Percentiles rank a stretch among this genome's conserved stretches.
These are phyloP conservation scores for Ondatra zibethicus DNA, from an alignment of 2,113 vertebrate species.

Conservation along the genomic window DNA sequence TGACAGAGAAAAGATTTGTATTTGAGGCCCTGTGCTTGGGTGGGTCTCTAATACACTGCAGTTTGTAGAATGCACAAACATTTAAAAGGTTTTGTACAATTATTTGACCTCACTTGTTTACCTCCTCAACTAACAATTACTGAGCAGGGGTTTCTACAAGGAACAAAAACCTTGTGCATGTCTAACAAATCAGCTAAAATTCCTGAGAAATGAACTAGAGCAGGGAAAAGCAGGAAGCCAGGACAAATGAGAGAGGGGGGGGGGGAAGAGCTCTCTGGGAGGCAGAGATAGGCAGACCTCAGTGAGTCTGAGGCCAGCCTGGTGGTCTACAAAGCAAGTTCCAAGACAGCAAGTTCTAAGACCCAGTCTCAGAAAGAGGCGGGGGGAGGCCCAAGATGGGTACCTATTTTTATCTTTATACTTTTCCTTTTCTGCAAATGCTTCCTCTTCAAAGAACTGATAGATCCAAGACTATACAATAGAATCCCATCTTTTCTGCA, in stretches of 20 bases:
- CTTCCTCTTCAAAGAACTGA: neutral
- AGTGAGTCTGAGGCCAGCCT: neutral
- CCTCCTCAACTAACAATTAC: neutral
- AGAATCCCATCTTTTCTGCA: neutral
- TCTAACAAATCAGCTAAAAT: neutral
- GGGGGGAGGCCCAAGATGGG: neutral
- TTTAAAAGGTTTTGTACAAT: neutral
- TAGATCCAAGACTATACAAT: neutral
- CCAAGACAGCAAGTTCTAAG: neutral
- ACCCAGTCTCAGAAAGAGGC: neutral
- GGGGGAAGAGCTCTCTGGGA: neutral
- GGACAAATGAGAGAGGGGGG: neutral
- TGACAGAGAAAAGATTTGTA: neutral
- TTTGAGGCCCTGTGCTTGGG: neutral
- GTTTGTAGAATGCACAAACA: neutral
- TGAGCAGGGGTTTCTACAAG: neutral
- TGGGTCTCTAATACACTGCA: constrained; percentile 11
- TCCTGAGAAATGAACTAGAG: neutral
- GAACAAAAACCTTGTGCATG: neutral
- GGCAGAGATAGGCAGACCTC: neutral
- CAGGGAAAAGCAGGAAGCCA: neutral
- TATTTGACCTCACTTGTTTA: constrained; percentile 2
- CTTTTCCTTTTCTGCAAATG: neutral
- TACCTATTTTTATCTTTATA: neutral
- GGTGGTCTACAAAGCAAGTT: neutral